Evolutionary conservation across 1,140 invertebrate genomes (phyloP), one percentile per base, ranked within the genome.

Genomic region (Drosophila eugracilis): DNA sequence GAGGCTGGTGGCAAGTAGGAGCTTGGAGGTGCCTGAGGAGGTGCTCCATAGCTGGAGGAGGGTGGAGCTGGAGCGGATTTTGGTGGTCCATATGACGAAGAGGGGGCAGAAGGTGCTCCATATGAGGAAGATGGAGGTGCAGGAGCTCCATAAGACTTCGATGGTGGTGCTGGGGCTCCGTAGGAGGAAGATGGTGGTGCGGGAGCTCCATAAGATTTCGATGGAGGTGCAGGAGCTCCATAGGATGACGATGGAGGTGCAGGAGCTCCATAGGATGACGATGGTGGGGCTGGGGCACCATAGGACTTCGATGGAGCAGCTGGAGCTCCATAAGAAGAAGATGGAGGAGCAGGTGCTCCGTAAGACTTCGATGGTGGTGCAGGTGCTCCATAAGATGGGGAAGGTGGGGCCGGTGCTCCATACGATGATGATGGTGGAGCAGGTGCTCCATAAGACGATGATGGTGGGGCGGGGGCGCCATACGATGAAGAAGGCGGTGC

Each of bases 201-300:
- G 65, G 67, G 73, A 73, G 90, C 54, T 21, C 92, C 93, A 65
- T 93, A 93, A 58, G 80, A 72, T 0, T 26, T 22, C 6, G 88
- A 83, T 34, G 93, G 92, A 1, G 92, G 78, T 4, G 73, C 52
- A 1, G 78, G 78, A 0, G 69, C 45, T n/a, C 92, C 92, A 55
- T 93, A 93, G 52, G 76, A 86, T 12, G 67, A 48, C 7, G 75
- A 75, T 7, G 80, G 74, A 3, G 59, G 54, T 54, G 89, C 83
- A 53, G 93, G 92, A 0, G 92, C 78, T 6, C 92, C 93, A 63
- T 92, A 93, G 17, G 62, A 89, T 1, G 92, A 92, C 5, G 88
- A 81, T 36, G 79, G 62, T 28, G 78, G 81, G 12, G 39, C 39
- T 1, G 39, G 39, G 10, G 39, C 59, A 17, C 62, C 62, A 14